Percentiles rank a stretch among this genome's conserved stretches.
phyloP scores from a whole-genome alignment of 2,797 vertebrate species.

The Liparis tanakae region DNA sequence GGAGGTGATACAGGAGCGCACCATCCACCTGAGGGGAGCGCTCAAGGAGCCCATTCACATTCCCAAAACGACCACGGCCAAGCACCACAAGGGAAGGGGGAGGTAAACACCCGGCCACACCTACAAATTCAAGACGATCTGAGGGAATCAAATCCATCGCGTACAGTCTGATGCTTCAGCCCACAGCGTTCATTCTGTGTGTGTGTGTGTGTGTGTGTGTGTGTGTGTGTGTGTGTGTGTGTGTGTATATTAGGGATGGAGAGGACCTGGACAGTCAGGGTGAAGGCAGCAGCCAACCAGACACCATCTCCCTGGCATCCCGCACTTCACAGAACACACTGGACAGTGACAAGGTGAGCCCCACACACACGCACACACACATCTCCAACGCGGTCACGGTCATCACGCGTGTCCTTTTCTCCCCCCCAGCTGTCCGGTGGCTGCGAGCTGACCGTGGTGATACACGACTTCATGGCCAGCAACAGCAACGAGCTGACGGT shows the following conservation, averaged over 20 bases:
- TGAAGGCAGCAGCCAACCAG: slow-evolving; percentile 98
- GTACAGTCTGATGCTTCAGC: neutral
- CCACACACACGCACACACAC: slow-evolving; percentile 7
- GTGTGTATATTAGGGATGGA: slow-evolving; percentile 86
- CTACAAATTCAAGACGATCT: neutral
- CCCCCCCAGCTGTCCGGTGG: slow-evolving; percentile 92
- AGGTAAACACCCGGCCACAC: slow-evolving; percentile 75
- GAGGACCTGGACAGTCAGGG: slow-evolving; percentile 99
- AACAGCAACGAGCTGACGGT: slow-evolving; percentile 97
- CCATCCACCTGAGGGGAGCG: slow-evolving; percentile 96
- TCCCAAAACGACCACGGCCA: slow-evolving; percentile 92
- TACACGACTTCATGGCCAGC: slow-evolving; percentile 96
- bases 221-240: too few species aligned
- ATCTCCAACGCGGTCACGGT: neutral
- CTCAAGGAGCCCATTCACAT: slow-evolving; percentile 98
- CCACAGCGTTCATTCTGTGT: neutral
- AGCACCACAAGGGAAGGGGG: slow-evolving; percentile 91
- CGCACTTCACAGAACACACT: slow-evolving; percentile 98
- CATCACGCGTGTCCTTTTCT: neutral
- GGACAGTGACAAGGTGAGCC: slow-evolving; percentile 95
- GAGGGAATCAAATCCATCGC: neutral
- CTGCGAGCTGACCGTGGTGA: slow-evolving; percentile 97
- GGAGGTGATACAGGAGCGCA: slow-evolving; percentile 98
- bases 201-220: neutral
- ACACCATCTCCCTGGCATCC: slow-evolving; percentile 98